Conservation (phyloP, 2,888 invertebrate genomes). For the Drosophila flavopinicola region DNA sequence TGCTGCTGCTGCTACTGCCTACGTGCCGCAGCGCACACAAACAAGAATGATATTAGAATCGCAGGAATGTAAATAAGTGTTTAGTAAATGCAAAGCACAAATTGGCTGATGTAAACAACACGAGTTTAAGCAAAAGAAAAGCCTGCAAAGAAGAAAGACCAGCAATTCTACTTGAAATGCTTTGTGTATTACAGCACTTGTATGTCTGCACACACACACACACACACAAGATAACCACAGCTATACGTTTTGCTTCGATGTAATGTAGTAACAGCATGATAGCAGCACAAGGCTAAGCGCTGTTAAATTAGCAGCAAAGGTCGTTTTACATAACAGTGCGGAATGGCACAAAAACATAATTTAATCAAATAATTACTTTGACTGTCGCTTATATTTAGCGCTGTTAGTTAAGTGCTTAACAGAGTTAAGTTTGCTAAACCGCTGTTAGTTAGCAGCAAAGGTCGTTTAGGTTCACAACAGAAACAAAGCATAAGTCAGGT, state of each 20-base stretch:
- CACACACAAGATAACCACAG: not conserved
- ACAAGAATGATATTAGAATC: constrained; percentile 37
- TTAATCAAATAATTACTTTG: too few species aligned
- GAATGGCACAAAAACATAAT: too few species aligned
- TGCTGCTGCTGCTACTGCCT: constrained; percentile 44
- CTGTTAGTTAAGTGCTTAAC: not conserved
- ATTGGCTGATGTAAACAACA: constrained; percentile 28
- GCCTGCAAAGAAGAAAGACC: not conserved
- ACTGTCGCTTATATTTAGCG: too few species aligned
- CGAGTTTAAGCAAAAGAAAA: constrained; percentile 11
- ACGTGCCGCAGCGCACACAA: constrained; percentile 64
- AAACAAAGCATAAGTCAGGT: constrained; percentile 3
- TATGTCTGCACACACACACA: constrained; percentile 13
- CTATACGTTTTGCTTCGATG: too few species aligned
- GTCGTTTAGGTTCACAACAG: constrained; percentile 28
- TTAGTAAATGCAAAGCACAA: constrained; percentile 24
- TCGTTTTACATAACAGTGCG: too few species aligned
- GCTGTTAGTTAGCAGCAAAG: constrained; percentile 46
- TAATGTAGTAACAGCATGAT: not conserved
- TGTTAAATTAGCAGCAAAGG: too few species aligned
- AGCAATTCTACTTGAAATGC: constrained; percentile 2
- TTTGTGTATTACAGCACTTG: constrained; percentile 13
- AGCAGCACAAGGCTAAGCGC: not conserved
- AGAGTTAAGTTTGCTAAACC: constrained; percentile 1
- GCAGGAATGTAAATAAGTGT: constrained; percentile 49